Conservation (phyloP, 2,113 vertebrate genomes). For the Ahaetulla prasina region DNA sequence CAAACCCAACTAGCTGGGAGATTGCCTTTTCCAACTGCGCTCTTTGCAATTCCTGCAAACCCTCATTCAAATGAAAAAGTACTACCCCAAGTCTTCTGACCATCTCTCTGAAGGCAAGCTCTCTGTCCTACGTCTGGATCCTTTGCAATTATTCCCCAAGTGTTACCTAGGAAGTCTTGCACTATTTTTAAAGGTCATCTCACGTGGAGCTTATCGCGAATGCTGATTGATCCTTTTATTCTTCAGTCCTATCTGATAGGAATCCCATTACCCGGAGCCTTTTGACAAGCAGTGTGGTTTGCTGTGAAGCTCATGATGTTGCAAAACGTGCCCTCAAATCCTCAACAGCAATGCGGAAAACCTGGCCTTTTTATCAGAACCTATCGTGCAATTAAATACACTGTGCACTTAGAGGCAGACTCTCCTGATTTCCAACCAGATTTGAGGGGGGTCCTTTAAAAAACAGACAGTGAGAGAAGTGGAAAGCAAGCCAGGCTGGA, state of each 20-base stretch:
- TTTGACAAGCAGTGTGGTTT: not conserved
- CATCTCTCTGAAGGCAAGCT: not conserved
- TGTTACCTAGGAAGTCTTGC: not conserved
- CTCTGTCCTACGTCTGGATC: not conserved
- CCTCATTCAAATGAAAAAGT: not conserved
- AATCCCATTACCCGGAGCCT: not conserved
- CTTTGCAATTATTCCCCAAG: not conserved
- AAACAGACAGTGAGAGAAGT: not conserved
- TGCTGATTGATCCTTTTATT: slow-evolving; percentile 21
- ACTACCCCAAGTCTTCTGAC: not conserved
- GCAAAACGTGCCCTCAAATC: not conserved
- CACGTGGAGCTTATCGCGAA: not conserved
- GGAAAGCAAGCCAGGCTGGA: not conserved
- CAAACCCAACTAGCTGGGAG: not conserved
- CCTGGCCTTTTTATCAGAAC: not conserved
- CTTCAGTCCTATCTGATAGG: not conserved
- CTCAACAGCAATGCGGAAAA: not conserved
- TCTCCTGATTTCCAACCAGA: not conserved
- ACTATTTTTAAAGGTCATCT: slow-evolving; percentile 12
- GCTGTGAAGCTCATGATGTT: not conserved
- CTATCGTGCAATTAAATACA: not conserved
- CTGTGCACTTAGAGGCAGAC: not conserved
- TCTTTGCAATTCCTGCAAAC: not conserved
- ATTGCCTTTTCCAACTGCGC: not conserved
- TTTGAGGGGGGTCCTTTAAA: not conserved